Evolutionary conservation across 2,888 invertebrate genomes (phyloP).

Genomic region (Neria commutata): DNA sequence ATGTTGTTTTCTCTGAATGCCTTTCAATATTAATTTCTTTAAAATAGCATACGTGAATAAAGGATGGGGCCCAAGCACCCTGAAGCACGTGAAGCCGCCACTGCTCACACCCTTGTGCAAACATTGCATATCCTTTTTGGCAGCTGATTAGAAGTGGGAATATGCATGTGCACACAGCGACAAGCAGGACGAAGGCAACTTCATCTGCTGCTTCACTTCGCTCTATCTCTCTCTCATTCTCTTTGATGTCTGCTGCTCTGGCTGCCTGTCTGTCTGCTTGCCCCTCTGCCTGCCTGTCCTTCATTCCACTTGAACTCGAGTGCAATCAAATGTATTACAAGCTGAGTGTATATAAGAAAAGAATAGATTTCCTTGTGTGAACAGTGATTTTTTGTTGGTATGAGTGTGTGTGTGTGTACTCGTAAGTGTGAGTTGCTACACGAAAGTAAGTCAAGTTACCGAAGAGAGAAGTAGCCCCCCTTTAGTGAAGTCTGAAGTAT

Average conservation of each 20-base stretch:
- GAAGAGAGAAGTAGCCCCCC: no score
- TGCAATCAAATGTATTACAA: conserved; percentile 45
- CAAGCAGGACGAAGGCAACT: no score
- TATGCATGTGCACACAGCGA: background rate
- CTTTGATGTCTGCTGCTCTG: background rate
- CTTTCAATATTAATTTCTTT: no score
- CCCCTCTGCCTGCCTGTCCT: background rate
- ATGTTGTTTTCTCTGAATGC: no score
- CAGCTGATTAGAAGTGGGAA: background rate
- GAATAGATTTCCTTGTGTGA: conserved; percentile 1
- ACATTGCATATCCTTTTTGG: background rate
- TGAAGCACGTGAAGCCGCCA: no score
- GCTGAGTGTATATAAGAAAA: conserved; percentile 44
- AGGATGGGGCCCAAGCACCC: no score
- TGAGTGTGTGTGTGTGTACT: background rate
- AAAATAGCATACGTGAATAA: no score
- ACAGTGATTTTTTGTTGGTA: background rate
- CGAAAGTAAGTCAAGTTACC: no score
- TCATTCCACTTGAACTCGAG: conserved; percentile 44
- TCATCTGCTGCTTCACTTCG: no score
- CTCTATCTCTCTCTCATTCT: background rate
- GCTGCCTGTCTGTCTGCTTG: background rate
- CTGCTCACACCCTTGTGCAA: background rate
- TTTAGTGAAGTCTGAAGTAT: no score
- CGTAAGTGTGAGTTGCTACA: background rate